phyloP scores from a whole-genome alignment of 2,888 invertebrate genomes.

The Operophtera brumata region DNA sequence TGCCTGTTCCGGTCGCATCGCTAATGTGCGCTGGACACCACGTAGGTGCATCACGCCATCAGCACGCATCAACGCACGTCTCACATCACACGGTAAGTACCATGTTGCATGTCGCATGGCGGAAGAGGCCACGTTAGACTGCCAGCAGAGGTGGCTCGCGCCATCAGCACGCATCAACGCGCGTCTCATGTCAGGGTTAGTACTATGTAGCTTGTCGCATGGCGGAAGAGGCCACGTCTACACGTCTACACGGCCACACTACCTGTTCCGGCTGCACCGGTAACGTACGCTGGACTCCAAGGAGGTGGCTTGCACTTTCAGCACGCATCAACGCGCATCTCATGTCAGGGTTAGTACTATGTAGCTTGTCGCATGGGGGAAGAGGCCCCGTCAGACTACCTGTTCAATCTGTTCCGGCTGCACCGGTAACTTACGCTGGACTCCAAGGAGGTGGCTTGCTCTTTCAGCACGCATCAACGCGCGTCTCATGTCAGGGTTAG shows the following conservation, averaged over 20 bases:
- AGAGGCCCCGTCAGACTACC: constrained; percentile 65
- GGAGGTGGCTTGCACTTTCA: constrained; percentile 69
- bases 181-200: constrained; percentile 65
- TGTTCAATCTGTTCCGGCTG: constrained; percentile 66
- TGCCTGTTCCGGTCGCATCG: constrained; percentile 67
- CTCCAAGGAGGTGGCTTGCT: constrained; percentile 65
- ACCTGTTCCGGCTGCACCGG: constrained; percentile 67
- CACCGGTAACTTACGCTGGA: constrained; percentile 71
- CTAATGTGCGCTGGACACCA: constrained; percentile 68
- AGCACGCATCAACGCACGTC: constrained; percentile 66
- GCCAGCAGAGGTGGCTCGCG: constrained; percentile 66
- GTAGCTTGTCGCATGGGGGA: constrained; percentile 74
- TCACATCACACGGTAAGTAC: constrained; percentile 64
- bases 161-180: constrained; percentile 69
- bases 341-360: constrained; percentile 57
- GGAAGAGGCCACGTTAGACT: constrained; percentile 69
- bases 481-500: constrained; percentile 65
- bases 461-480: constrained; percentile 68
- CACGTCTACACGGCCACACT: constrained; percentile 64
- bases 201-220: constrained; percentile 71
- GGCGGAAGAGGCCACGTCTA: too few species aligned
- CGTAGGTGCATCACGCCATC: constrained; percentile 67
- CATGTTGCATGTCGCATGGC: constrained; percentile 69
- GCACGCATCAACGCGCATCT: constrained; percentile 69
- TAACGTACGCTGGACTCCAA: constrained; percentile 70